Percentiles rank a stretch among this genome's conserved stretches.
Conservation (phyloP, 2,888 invertebrate genomes). For the Cryptophagus acutangulus region DNA sequence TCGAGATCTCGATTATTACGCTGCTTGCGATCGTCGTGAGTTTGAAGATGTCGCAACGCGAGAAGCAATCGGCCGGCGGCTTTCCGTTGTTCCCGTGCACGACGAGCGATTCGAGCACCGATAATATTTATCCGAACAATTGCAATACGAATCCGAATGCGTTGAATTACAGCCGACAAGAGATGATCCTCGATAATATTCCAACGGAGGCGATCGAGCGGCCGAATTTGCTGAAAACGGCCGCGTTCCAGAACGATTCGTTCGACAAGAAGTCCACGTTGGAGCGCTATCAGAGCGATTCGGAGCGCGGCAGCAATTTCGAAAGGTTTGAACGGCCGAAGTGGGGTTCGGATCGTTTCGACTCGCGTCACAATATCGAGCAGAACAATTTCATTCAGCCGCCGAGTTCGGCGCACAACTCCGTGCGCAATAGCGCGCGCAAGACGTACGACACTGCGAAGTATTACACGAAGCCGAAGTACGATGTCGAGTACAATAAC, state of each 20-base stretch:
- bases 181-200: conserved; percentile 48
- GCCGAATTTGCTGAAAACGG: conserved; percentile 53
- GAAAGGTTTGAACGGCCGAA: conserved; percentile 56
- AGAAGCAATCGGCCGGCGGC: conserved; percentile 67
- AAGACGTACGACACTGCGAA: conserved; percentile 44
- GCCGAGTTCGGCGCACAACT: conserved; percentile 36
- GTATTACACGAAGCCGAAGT: conserved; percentile 44
- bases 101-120: conserved; percentile 77
- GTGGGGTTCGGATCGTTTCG: conserved; percentile 54
- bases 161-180: conserved; percentile 67
- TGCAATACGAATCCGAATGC: conserved; percentile 82
- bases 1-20: conserved; percentile 84
- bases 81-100: conserved; percentile 78
- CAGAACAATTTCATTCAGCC: conserved; percentile 41
- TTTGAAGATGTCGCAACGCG: conserved; percentile 59
- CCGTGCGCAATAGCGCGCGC: conserved; percentile 26
- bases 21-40: conserved; percentile 84
- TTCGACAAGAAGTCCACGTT: conserved; percentile 61
- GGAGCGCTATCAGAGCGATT: conserved; percentile 58
- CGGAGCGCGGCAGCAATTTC: conserved; percentile 50
- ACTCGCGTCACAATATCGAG: conserved; percentile 51
- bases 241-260: conserved; percentile 56
- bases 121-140: conserved; percentile 80
- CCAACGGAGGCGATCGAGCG: conserved; percentile 50
- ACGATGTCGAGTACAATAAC: conserved; percentile 41